Base-by-base conservation (phyloP, 2,888 invertebrate genomes). In the Morpho achilles region DNA sequence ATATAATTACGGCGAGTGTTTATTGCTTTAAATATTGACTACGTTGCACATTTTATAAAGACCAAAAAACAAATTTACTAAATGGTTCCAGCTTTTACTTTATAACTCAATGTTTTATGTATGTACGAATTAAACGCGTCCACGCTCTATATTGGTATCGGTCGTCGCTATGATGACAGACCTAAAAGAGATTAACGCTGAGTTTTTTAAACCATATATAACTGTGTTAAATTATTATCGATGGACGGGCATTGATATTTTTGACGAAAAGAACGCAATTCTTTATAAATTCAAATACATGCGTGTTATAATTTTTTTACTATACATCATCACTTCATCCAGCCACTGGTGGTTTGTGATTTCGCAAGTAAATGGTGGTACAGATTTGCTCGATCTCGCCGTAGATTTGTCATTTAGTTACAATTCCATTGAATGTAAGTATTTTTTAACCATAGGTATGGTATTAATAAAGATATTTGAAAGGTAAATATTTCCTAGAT, bases 341-440 rank as follows among this genome's bases (percentile, higher is more conserved):
- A 48, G 49, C 39, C 61, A 59, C 47, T 63, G 60, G 62, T 41
- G 9, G 16, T 63, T 56, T 51, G 54, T 66, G 6, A 41, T 60
- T 8, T 40, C 59, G n/a, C 50, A 60, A 46, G 9, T 65, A 1
- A 7, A 39, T 7, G 48, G 39, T 9, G 63, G 60, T 10, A 23
- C 53, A 0, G 56, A 65, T 45, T 58, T 67, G 22, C 52, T 67
- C 9, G 59, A 60, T 23, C 58, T 65, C 7, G 54, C 63, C 3
- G 60, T 60, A 9, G 66, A 66, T n/a, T 59, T 67, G 10, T 67
- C 66, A 32, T 65, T 60, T 50, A 42, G 57, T 23, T 61, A 48
- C 40, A 59, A 54, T 42, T 41, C 54, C 7, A 43, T 63, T 1
- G 62, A 67, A 64, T 61, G 67, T 67, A 54, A 50, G 58, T 53